phyloP scores from a whole-genome alignment of 2,888 invertebrate species.

The Thumatha senex region DNA sequence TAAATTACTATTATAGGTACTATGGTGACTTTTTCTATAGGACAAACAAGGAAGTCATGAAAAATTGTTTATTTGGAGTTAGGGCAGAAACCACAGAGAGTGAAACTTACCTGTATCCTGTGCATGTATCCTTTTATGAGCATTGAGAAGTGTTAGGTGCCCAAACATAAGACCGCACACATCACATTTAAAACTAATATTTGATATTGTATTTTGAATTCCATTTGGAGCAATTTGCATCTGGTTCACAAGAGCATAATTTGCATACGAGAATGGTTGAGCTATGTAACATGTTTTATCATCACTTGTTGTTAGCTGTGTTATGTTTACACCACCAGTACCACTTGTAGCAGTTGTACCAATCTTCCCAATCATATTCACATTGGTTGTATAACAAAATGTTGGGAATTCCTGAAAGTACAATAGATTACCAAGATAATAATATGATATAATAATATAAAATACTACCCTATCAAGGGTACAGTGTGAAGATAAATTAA shows the following conservation, averaged over 20 bases:
- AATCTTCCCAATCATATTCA: conserved; percentile 87
- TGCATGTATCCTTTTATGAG: conserved; percentile 92
- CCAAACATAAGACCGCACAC: conserved; percentile 94
- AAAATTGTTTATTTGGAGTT: no score
- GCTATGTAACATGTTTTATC: conserved; percentile 90
- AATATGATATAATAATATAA: no score
- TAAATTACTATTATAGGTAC: no score
- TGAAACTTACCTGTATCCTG: conserved; percentile 84
- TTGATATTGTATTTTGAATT: conserved; percentile 88
- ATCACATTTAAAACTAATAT: conserved; percentile 94
- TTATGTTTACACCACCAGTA: conserved; percentile 80
- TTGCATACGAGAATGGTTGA: conserved; percentile 88
- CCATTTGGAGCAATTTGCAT: conserved; percentile 90
- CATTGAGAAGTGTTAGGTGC: conserved; percentile 91
- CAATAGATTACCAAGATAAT: neutral
- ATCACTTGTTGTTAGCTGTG: conserved; percentile 85
- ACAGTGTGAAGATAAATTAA: no score
- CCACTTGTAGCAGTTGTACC: conserved; percentile 69
- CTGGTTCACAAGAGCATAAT: conserved; percentile 93
- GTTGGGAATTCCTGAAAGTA: conserved; percentile 85
- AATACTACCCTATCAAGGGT: no score
- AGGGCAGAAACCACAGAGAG: no score
- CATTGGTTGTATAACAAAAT: conserved; percentile 88
- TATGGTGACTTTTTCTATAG: no score
- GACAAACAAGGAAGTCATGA: no score